phyloP scores from a whole-genome alignment of 2,113 vertebrate species.

The Laterallus jamaicensis region DNA sequence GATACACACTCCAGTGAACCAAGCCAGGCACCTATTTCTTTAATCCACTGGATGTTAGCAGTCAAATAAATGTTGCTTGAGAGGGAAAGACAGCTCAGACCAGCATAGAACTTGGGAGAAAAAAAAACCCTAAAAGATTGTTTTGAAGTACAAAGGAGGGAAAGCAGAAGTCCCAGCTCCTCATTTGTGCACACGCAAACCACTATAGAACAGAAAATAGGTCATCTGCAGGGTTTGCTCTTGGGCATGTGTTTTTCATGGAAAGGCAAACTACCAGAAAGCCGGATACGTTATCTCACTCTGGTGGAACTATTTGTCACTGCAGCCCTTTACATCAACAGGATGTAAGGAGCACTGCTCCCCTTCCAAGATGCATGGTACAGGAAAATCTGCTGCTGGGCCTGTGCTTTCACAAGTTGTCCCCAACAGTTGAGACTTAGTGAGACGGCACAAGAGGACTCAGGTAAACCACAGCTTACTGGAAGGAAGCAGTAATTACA shows the following conservation, averaged over 20 bases:
- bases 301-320: not conserved
- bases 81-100: not conserved
- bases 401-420: not conserved
- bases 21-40: not conserved
- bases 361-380: accelerated
- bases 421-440: not conserved
- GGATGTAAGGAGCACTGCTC: not conserved
- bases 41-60: not conserved
- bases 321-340: not conserved
- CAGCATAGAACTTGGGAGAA: not conserved
- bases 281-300: not conserved
- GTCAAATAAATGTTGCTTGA: not conserved
- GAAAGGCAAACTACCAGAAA: not conserved
- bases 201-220: accelerated
- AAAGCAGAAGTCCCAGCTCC: not conserved
- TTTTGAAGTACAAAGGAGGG: not conserved
- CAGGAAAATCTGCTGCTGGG: not conserved
- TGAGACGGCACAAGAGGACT: accelerated
- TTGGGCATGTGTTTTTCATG: not conserved
- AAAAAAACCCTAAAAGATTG: not conserved
- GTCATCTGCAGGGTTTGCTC: not conserved
- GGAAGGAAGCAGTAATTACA: not conserved
- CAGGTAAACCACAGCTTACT: accelerated
- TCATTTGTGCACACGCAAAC: not conserved
- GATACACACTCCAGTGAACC: not conserved